These are phyloP conservation scores for Fragum whitleyi DNA, from an alignment of 2,888 invertebrate species.

Conservation along the genomic window DNA sequence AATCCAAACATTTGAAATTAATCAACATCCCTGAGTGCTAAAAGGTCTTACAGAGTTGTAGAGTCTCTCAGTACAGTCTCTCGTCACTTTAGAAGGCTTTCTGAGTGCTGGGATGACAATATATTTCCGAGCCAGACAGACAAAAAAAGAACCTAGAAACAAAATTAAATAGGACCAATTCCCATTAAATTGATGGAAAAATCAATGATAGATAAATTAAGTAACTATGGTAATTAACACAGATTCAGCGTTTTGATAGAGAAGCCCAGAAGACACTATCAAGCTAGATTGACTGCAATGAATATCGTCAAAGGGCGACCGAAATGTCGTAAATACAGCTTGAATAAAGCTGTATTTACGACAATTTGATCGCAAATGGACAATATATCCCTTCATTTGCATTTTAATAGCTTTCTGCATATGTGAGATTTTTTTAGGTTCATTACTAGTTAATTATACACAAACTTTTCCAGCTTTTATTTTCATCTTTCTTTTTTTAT, in stretches of 20 bases:
- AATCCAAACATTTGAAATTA: too few species aligned
- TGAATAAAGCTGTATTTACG: too few species aligned
- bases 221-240: conserved; percentile 60
- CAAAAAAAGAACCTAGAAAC: too few species aligned
- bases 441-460: conserved; percentile 29
- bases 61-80: too few species aligned
- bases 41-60: too few species aligned
- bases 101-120: too few species aligned
- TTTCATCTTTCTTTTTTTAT: conserved; percentile 2
- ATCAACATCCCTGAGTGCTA: too few species aligned
- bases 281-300: conserved; percentile 26
- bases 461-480: conserved; percentile 2
- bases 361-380: too few species aligned
- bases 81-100: too few species aligned
- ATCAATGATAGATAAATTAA: conserved; percentile 57
- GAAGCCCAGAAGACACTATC: conserved; percentile 24
- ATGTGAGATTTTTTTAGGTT: conserved; percentile 36
- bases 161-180: conserved; percentile 1
- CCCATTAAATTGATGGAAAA: conserved; percentile 39
- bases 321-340: too few species aligned
- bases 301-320: too few species aligned
- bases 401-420: conserved; percentile 64
- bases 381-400: conserved; percentile 52
- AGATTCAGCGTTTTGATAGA: conserved; percentile 41
- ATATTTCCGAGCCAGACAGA: too few species aligned